These are phyloP conservation scores for Oryzias curvinotus DNA, from an alignment of 2,113 vertebrate species.

Conservation along the genomic window DNA sequence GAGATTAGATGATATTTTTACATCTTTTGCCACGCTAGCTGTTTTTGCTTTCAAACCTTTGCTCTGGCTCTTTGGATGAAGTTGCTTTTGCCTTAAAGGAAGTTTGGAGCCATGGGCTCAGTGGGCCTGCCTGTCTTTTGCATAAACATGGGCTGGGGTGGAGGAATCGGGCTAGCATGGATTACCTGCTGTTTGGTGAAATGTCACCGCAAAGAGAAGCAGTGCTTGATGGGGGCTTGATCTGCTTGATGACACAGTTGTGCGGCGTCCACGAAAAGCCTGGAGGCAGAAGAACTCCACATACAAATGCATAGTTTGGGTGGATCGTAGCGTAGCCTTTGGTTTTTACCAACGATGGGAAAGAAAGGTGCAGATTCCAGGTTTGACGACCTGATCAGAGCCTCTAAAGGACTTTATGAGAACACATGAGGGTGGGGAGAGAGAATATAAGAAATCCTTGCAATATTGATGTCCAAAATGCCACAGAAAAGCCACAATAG, in stretches of 20 bases:
- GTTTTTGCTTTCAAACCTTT: slow-evolving; percentile 8
- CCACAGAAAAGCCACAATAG: slow-evolving; percentile 73
- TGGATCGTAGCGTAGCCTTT: slow-evolving; percentile 47
- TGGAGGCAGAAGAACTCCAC: slow-evolving; percentile 32
- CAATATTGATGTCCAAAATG: slow-evolving; percentile 86
- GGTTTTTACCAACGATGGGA: slow-evolving; percentile 36
- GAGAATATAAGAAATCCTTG: slow-evolving; percentile 77
- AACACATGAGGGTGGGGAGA: slow-evolving; percentile 52
- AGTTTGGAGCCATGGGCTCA: slow-evolving; percentile 19
- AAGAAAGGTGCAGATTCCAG: slow-evolving; percentile 20
- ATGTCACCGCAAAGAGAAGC: slow-evolving; percentile 60
- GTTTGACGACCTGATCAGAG: slow-evolving; percentile 55
- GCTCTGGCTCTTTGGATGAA: slow-evolving; percentile 16
- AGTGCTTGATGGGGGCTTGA: slow-evolving; percentile 45
- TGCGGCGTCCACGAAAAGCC: slow-evolving; percentile 38
- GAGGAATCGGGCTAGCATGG: slow-evolving; percentile 52
- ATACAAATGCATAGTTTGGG: slow-evolving; percentile 10
- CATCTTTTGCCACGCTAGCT: slow-evolving; percentile 2
- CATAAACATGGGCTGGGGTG: slow-evolving; percentile 60
- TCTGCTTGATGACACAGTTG: slow-evolving; percentile 70
- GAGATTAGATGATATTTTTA: slow-evolving; percentile 40
- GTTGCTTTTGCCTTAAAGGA: neutral
- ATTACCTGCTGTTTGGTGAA: slow-evolving; percentile 62
- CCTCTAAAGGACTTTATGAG: slow-evolving; percentile 50
- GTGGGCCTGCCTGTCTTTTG: slow-evolving; percentile 37